phyloP scores from a whole-genome alignment of 2,888 invertebrate species.

The Plebejus melissa region DNA sequence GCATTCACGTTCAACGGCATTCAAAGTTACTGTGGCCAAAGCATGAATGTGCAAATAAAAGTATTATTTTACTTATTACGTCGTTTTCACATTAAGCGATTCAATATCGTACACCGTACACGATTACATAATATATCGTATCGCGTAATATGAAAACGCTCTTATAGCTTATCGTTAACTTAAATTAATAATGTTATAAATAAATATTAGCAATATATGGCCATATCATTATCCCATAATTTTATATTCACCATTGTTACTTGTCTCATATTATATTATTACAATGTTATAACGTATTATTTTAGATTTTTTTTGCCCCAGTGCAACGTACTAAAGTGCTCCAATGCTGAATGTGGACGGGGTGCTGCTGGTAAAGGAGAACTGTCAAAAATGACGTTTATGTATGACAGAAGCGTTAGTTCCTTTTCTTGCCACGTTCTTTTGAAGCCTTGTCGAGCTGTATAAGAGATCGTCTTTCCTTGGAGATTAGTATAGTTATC shows the following conservation, averaged over 20 bases:
- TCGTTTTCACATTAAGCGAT: no score
- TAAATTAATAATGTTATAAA: neutral
- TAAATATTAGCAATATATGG: neutral
- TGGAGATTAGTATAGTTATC: neutral
- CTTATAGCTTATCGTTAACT: neutral
- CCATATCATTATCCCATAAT: constrained; percentile 13
- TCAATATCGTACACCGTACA: no score
- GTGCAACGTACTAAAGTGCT: no score
- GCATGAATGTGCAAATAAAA: neutral
- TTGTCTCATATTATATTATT: neutral
- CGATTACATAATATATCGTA: no score
- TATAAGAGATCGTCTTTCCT: neutral
- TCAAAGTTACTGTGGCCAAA: no score
- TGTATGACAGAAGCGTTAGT: no score
- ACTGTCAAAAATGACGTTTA: no score
- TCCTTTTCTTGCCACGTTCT: no score
- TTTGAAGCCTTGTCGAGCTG: neutral
- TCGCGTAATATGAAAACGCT: neutral
- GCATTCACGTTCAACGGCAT: no score
- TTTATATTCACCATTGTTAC: neutral
- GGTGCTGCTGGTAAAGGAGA: no score
- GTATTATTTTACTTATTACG: neutral
- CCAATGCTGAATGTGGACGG: no score
- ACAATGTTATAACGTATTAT: neutral
- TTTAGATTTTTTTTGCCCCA: neutral